These are phyloP conservation scores for Melieria picta DNA, from an alignment of 2,888 invertebrate genomes.

Conservation along the genomic window DNA sequence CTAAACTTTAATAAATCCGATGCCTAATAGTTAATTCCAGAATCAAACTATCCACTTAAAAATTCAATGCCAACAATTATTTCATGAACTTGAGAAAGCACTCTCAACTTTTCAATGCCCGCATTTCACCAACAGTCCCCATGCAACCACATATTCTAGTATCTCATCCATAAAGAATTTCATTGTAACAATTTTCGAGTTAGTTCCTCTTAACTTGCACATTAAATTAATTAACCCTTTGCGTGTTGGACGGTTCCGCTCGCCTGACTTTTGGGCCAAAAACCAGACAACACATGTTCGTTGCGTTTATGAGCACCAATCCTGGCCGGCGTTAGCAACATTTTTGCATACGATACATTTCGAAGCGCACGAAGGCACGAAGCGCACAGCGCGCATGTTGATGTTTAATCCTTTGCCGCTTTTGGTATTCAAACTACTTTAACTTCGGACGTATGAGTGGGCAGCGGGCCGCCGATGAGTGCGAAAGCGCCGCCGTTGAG, in stretches of 20 bases:
- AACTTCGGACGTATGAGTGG: conserved; percentile 5
- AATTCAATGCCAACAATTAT: too few species aligned
- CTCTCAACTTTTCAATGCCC: too few species aligned
- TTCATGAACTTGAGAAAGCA: too few species aligned
- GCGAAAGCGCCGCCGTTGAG: conserved; percentile 3
- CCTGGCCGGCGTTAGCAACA: conserved; percentile 41
- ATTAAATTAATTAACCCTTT: conserved; percentile 60
- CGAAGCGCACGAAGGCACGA: conserved; percentile 22
- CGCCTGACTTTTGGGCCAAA: conserved; percentile 36
- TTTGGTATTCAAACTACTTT: not conserved
- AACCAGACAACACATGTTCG: not conserved
- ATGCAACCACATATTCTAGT: too few species aligned
- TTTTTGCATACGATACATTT: conserved; percentile 51
- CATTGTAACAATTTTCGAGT: conserved; percentile 23
- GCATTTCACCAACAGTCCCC: too few species aligned
- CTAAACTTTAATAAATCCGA: too few species aligned
- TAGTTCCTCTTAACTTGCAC: conserved; percentile 29
- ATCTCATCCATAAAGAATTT: too few species aligned
- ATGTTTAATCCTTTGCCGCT: conserved; percentile 29
- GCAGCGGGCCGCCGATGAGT: not conserved
- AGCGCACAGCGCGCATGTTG: conserved; percentile 16
- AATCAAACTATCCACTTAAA: too few species aligned
- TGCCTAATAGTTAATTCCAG: too few species aligned
- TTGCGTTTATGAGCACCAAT: not conserved
- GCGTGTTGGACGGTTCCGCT: conserved; percentile 57